Conservation (phyloP, 2,113 vertebrate species). For the Neofelis nebulosa region DNA sequence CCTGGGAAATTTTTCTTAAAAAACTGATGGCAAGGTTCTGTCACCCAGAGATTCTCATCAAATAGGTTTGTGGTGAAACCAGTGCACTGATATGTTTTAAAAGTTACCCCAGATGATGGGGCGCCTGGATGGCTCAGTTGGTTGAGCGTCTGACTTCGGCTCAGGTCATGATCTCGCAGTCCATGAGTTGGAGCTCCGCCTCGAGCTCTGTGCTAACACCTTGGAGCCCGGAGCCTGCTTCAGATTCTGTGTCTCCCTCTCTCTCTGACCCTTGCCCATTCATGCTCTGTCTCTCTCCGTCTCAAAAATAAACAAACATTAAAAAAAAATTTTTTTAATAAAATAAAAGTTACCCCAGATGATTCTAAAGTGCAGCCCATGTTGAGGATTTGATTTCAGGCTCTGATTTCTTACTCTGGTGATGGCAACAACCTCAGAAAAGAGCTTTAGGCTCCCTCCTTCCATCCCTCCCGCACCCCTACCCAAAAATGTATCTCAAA, state of each 20-base stretch:
- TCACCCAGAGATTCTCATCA: background rate
- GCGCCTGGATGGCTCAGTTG: no score
- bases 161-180: no score
- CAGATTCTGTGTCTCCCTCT: no score
- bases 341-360: background rate
- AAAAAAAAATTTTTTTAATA: no score
- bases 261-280: no score
- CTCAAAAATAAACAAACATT: no score
- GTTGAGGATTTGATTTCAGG: background rate
- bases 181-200: no score
- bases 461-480: no score
- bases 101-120: background rate
- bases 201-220: no score
- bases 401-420: slow-evolving; percentile 3
- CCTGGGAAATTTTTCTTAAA: background rate
- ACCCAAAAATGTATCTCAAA: background rate
- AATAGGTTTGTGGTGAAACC: background rate
- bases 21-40: background rate
- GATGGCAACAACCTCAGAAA: slow-evolving; percentile 13
- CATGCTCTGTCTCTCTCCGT: no score
- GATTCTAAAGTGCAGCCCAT: background rate
- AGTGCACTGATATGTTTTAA: background rate
- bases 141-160: no score
- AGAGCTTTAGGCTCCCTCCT: background rate
- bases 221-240: no score